Percentiles rank a stretch among this genome's conserved stretches.
Conservation (phyloP, 1,140 invertebrate genomes). For the Penaeus chinensis region DNA sequence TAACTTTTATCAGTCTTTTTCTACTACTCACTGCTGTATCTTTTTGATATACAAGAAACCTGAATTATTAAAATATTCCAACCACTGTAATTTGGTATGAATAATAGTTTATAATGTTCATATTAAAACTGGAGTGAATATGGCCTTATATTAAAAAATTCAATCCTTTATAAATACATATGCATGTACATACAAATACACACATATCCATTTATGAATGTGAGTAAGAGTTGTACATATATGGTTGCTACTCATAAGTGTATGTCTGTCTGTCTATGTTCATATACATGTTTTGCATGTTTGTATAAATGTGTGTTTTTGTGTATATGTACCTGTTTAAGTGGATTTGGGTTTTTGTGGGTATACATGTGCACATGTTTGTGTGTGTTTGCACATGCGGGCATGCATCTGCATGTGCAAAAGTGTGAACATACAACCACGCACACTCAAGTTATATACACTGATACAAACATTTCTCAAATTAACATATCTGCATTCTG, state of each 20-base stretch:
- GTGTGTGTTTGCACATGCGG: neutral
- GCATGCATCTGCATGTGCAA: neutral
- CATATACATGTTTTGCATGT: neutral
- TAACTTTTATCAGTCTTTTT: too few species aligned
- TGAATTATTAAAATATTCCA: too few species aligned
- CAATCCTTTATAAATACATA: neutral
- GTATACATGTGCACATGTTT: neutral
- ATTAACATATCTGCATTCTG: too few species aligned
- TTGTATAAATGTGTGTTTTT: neutral
- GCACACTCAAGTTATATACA: neutral
- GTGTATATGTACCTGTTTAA: neutral
- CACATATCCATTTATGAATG: neutral
- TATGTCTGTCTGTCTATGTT: slow-evolving; percentile 1
- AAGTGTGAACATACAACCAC: neutral
- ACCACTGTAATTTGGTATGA: too few species aligned
- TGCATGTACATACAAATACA: neutral
- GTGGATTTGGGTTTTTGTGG: neutral
- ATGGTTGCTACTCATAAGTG: neutral
- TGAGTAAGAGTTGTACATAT: neutral
- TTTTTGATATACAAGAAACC: too few species aligned
- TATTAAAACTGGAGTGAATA: too few species aligned
- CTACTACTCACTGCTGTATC: too few species aligned
- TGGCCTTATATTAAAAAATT: neutral
- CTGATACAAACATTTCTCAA: too few species aligned
- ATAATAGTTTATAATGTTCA: too few species aligned